Percentiles rank a stretch among this genome's conserved stretches.
These are phyloP conservation scores for Cheirogaleus medius DNA, from an alignment of 2,113 vertebrate genomes.

Conservation along the genomic window DNA sequence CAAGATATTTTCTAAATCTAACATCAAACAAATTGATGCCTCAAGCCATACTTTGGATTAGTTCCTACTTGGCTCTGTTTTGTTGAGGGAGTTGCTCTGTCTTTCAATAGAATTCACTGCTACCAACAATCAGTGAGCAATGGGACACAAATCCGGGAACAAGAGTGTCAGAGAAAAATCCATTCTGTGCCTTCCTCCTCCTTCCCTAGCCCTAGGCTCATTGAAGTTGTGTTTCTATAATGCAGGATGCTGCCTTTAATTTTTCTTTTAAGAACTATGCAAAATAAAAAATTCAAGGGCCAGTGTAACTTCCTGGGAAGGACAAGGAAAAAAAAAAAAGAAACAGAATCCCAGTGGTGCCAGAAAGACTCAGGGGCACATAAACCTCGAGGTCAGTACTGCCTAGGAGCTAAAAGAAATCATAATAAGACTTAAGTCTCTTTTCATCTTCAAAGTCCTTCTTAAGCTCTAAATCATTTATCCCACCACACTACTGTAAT, in stretches of 20 bases:
- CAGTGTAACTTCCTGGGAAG: constrained; percentile 34
- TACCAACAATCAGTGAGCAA: background rate
- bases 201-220: background rate
- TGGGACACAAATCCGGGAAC: background rate
- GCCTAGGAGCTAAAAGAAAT: constrained; percentile 58
- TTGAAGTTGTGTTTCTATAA: constrained; percentile 38
- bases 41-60: background rate
- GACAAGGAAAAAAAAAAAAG: constrained; percentile 24
- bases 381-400: constrained; percentile 53
- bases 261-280: constrained; percentile 54
- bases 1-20: constrained; percentile 32
- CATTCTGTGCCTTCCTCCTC: background rate
- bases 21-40: background rate
- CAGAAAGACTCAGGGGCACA: background rate
- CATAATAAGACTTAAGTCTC: constrained; percentile 38
- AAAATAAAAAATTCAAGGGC: constrained; percentile 22
- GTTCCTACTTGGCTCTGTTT: background rate
- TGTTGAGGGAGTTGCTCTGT: background rate
- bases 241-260: background rate
- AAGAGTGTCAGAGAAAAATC: background rate
- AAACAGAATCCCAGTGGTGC: constrained; percentile 24
- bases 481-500: constrained; percentile 48
- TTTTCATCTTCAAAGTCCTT: constrained; percentile 76
- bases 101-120: background rate
- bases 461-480: constrained; percentile 59